Evolutionary conservation across 2,888 invertebrate species (phyloP), one percentile per base, ranked within the genome.

Genomic region (Sipha maydis): DNA sequence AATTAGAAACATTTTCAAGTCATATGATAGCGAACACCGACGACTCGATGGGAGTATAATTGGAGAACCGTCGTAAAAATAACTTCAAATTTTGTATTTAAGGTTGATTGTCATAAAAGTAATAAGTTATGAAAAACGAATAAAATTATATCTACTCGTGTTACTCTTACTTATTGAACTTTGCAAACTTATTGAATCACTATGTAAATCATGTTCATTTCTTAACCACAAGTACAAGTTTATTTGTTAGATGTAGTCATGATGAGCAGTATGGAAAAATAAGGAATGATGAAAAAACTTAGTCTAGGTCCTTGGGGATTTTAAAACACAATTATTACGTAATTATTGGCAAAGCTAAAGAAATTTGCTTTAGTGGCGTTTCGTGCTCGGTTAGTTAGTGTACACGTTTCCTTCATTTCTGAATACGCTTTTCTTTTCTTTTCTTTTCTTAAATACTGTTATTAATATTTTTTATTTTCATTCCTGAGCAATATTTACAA

Each of bases 171-270:
- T 83, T n/a, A 83, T 83, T 7, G n/a, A 56, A 28, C 38, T 75
- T 75, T 56, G 38, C 38, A 56, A 75, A 83, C 34, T 73, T 38
- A 5, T 38, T 38, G 56, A 75, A 84, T 61, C 25, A 38, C 38
- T 38, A 38, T 48, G 75, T n/a, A 41, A 76, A 83, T 75, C 61
- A 61, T 41, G 61, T 84, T 38, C 28, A 75, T 83, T 83, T 76
- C 31, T 21, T 5, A 75, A 2, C 0, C 21, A 9, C 41, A 11
- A 56, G 34, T 21, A n/a, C 19, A 56, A 56, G 56, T 75, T 34
- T 61, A 38, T n/a, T 21, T 38, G 48, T 48, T 38, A n/a, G 38
- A 7, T 19, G 34, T 4, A 5, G 41, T 67, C 9, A 67, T 8
- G 9, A 48, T 48, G 41, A 28, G 19, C 14, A 25, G 25, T 8